Evolutionary conservation across 2,113 vertebrate species (phyloP).

Genomic region (Polyodon spathula): DNA sequence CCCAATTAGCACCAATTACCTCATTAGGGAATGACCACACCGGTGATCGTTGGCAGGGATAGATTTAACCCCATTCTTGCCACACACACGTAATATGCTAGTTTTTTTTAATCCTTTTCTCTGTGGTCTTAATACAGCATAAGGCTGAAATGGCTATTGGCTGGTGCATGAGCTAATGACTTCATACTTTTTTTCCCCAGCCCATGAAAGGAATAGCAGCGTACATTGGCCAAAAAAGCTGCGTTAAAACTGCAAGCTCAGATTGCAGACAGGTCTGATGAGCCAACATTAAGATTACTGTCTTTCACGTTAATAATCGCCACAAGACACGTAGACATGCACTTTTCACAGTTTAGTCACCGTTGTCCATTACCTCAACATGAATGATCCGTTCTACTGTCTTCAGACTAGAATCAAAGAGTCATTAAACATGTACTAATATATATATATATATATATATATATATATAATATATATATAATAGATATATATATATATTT

Average conservation of each 20-base stretch:
- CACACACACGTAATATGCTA: conserved; percentile 13
- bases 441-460: no score
- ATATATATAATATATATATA: no score
- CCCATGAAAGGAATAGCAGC: conserved; percentile 39
- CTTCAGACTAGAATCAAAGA: no score
- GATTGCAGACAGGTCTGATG: conserved; percentile 23
- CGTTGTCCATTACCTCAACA: no score
- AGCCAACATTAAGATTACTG: neutral
- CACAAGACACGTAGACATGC: neutral
- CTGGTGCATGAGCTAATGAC: conserved; percentile 24
- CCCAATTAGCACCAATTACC: no score
- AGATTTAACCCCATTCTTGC: neutral
- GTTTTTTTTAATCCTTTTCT: conserved; percentile 12
- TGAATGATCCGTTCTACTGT: no score
- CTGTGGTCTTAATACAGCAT: conserved; percentile 32
- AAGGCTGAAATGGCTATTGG: conserved; percentile 44
- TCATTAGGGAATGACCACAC: no score
- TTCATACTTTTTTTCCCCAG: conserved; percentile 30
- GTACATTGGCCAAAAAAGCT: conserved; percentile 38
- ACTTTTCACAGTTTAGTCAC: conserved; percentile 32
- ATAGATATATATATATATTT: no score
- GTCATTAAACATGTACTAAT: no score
- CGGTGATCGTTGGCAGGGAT: no score
- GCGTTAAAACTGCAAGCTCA: conserved; percentile 38
- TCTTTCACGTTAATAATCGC: no score